phyloP scores from a whole-genome alignment of 2,797 vertebrate genomes.

The Hephaestus fuliginosus region DNA sequence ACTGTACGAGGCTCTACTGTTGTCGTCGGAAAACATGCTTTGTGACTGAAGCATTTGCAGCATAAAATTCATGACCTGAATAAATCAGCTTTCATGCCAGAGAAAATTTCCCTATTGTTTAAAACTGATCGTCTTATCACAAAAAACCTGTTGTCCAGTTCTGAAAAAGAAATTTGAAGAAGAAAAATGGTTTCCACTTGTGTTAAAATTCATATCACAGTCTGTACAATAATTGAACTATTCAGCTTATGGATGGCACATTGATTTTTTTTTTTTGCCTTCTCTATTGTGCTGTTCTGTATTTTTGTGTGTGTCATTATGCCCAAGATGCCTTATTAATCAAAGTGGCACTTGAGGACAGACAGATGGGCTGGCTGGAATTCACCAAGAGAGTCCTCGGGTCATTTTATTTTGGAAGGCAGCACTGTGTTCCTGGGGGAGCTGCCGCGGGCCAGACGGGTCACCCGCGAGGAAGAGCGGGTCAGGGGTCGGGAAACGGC shows the following conservation, averaged over 20 bases:
- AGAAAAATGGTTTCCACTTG: neutral
- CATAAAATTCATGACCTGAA: neutral
- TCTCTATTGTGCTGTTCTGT: constrained; percentile 6
- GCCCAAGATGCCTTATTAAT: constrained; percentile 28
- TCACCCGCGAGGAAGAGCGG: constrained; percentile 41
- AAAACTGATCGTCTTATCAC: neutral
- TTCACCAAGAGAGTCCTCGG: constrained; percentile 24
- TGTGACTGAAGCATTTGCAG: neutral
- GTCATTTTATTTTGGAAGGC: constrained; percentile 57
- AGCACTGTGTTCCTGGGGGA: constrained; percentile 3
- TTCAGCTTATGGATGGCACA: constrained; percentile 3
- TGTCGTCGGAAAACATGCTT: neutral
- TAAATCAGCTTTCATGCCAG: constrained; percentile 4
- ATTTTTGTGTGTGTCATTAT: constrained; percentile 17
- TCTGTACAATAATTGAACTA: neutral
- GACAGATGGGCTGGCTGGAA: constrained; percentile 39
- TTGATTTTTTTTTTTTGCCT: neutral
- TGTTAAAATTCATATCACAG: neutral
- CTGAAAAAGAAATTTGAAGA: neutral
- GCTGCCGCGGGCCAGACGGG: constrained; percentile 20
- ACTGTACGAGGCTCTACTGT: neutral
- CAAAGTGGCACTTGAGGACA: constrained; percentile 41
- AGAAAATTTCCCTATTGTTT: constrained; percentile 1
- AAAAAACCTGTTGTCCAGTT: neutral
- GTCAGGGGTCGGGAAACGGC: neutral